Evolutionary conservation across 2,888 invertebrate species (phyloP), one percentile per base, ranked within the genome.

Genomic region (Pyralis farinalis): DNA sequence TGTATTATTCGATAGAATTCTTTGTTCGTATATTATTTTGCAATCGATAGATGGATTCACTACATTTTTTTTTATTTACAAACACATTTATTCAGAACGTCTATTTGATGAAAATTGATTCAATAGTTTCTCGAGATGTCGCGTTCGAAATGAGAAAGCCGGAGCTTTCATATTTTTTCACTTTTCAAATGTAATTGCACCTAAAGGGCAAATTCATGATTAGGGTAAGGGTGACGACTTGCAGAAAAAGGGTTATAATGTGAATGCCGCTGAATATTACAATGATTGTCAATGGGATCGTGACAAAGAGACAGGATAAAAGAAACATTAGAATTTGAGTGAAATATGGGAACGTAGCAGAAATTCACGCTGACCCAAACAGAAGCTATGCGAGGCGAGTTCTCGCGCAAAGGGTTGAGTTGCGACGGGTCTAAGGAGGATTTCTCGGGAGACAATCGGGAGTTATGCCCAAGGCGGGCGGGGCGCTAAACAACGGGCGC

Each of bases 401-500:
- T 75, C 72, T 73, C 78, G 72, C 70, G 71, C 79, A 78, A 78
- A 82, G 83, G 82, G 86, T 86, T 87, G 79, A 84, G 83, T 77
- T 69, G 81, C 82, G 82, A 78, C 79, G 83, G 79, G 80, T 77
- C 78, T 79, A 81, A 83, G 84, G 80, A 83, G 82, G 81, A 80
- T 81, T 81, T 82, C 82, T 81, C 74, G 79, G 77, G 78, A 84
- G 84, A 83, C 85, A 89, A 90, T 90, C 86, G 90, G 84, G 87
- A 90, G 90, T 90, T 86, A 84, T 83, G 84, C 80, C 79, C 71
- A 77, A 77, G 83, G 84, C 86, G 82, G 87, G 87, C 86, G 86
- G 86, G 84, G 87, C 85, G 85, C 89, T 89, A 88, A 86, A 83
- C 86, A 82, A 81, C 83, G 86, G 83, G 83, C 82, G 81, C 77